Evolutionary conservation across 2,113 vertebrate species (phyloP).

Genomic region (Heterotilapia buettikoferi): DNA sequence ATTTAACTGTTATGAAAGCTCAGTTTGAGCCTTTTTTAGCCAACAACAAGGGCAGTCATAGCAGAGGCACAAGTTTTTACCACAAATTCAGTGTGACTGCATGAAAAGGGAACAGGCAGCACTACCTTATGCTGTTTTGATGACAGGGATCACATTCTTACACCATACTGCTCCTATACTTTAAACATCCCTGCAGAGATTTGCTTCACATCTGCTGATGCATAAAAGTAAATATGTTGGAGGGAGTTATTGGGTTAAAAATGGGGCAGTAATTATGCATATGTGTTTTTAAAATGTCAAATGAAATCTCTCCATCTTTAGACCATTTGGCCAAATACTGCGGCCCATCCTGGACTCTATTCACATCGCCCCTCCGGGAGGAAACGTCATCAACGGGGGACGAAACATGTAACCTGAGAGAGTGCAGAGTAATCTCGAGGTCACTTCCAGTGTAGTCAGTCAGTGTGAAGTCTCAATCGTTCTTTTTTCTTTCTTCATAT

Average conservation of each 20-base stretch:
- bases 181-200: neutral
- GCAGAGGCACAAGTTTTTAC: neutral
- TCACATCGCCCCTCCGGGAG: constrained; percentile 89
- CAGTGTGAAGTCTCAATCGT: neutral
- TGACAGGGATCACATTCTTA: neutral
- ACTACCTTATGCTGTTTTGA: neutral
- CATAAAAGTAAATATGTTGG: neutral
- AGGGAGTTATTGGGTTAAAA: neutral
- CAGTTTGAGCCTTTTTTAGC: neutral
- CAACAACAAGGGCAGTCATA: neutral
- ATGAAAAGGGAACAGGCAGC: neutral
- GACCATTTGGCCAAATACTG: constrained; percentile 93
- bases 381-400: constrained; percentile 86
- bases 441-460: constrained; percentile 45
- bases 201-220: neutral
- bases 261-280: neutral
- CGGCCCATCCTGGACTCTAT: constrained; percentile 89
- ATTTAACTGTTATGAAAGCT: neutral
- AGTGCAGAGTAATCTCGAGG: neutral
- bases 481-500: neutral
- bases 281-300: neutral
- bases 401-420: constrained; percentile 79
- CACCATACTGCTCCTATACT: neutral
- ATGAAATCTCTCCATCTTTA: constrained; percentile 42
- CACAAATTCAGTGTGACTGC: neutral